Conservation (phyloP, 2,113 vertebrate species). For the Ophthalmolycus amberensis region DNA sequence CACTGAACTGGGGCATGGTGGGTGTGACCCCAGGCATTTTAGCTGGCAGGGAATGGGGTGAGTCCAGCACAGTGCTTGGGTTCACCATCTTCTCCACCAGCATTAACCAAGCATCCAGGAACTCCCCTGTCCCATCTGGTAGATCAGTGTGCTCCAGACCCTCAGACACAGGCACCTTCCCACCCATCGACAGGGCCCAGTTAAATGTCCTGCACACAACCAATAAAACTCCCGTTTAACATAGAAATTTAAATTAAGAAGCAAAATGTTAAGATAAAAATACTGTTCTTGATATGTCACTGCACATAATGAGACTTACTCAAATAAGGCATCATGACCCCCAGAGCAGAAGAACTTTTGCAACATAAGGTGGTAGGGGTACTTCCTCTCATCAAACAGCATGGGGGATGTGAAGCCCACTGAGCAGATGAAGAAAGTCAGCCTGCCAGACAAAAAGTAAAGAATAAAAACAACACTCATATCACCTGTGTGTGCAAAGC, state of each 20-base stretch:
- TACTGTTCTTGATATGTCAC: neutral
- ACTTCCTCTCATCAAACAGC: slow-evolving; percentile 95
- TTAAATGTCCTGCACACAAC: slow-evolving; percentile 88
- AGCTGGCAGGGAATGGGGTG: slow-evolving; percentile 91
- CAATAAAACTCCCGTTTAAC: neutral
- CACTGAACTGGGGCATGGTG: slow-evolving; percentile 91
- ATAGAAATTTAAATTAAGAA: neutral
- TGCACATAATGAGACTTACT: slow-evolving; percentile 83
- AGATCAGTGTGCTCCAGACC: slow-evolving; percentile 91
- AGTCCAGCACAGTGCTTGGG: slow-evolving; percentile 94
- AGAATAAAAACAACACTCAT: neutral
- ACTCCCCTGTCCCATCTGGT: slow-evolving; percentile 94
- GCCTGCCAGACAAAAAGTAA: slow-evolving; percentile 72
- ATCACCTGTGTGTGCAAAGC: neutral
- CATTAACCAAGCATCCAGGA: slow-evolving; percentile 95
- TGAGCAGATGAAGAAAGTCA: slow-evolving; percentile 97
- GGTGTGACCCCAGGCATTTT: slow-evolving; percentile 90
- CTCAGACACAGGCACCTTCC: slow-evolving; percentile 91
- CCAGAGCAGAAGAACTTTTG: slow-evolving; percentile 97
- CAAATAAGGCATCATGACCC: slow-evolving; percentile 94
- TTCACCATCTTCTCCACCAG: slow-evolving; percentile 97
- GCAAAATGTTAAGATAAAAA: neutral
- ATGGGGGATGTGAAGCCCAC: slow-evolving; percentile 96
- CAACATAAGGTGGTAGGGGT: slow-evolving; percentile 95
- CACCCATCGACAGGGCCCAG: slow-evolving; percentile 95